These are phyloP conservation scores for Euzophera pinguis DNA, from an alignment of 2,888 invertebrate species.

Conservation along the genomic window DNA sequence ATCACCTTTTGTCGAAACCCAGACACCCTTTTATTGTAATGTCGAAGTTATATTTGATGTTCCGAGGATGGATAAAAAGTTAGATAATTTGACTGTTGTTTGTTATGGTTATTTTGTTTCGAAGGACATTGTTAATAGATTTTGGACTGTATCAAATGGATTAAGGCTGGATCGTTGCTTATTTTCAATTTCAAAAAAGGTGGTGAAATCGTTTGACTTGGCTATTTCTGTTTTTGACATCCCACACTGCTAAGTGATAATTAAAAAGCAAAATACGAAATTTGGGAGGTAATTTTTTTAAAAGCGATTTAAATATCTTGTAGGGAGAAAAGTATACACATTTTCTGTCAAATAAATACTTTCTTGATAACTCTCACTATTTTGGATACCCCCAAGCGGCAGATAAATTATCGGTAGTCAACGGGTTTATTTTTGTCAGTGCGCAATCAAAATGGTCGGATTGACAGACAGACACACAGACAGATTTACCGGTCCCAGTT, in stretches of 20 bases:
- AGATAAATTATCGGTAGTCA: neutral
- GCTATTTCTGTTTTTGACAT: no score
- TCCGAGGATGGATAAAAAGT: neutral
- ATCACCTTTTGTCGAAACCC: neutral
- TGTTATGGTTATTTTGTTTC: neutral
- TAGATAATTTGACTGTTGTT: neutral
- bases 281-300: no score
- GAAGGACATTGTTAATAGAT: neutral
- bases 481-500: neutral
- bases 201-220: no score
- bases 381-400: neutral
- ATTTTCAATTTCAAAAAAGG: no score
- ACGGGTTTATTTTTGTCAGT: conserved; percentile 1
- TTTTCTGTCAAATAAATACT: no score
- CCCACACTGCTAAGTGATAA: no score
- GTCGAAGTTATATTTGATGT: neutral
- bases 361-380: neutral
- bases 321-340: no score
- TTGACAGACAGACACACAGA: neutral
- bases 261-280: no score
- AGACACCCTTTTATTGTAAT: conserved; percentile 6
- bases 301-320: no score
- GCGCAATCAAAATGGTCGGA: neutral
- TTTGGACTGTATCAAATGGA: neutral
- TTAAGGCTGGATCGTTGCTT: neutral